A percentile compares a stretch with the other conserved stretches of the same genome.
phyloP scores from a whole-genome alignment of 1,140 invertebrate genomes.

The Thaumatotibia leucotreta region DNA sequence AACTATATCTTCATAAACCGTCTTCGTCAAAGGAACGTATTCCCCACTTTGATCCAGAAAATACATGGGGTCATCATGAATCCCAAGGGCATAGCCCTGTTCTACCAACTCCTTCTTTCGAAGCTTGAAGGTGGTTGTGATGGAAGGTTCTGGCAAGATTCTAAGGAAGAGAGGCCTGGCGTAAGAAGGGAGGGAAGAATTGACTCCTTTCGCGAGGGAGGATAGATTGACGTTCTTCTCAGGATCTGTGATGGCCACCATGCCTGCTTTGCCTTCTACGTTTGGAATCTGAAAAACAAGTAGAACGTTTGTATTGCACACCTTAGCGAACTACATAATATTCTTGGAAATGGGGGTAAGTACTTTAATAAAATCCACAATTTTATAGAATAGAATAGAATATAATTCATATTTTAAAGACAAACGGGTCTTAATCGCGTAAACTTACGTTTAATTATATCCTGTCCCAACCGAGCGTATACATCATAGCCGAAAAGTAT shows the following conservation, averaged over 20 bases:
- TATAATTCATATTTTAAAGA: no score
- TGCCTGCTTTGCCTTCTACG: slow-evolving; percentile 95
- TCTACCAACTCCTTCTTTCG: slow-evolving; percentile 89
- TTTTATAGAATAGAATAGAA: no score
- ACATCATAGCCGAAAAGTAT: no score
- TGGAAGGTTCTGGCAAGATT: slow-evolving; percentile 85
- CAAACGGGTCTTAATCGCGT: no score
- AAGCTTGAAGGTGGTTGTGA: slow-evolving; percentile 95
- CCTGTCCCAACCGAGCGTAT: no score
- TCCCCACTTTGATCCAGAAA: slow-evolving; percentile 81
- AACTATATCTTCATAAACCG: slow-evolving; percentile 82
- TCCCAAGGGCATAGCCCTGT: slow-evolving; percentile 84
- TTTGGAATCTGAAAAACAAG: slow-evolving; percentile 82
- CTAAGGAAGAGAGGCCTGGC: slow-evolving; percentile 93
- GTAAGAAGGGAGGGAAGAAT: slow-evolving; percentile 87
- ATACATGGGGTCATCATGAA: slow-evolving; percentile 84
- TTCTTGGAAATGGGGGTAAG: no score
- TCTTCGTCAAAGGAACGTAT: slow-evolving; percentile 80
- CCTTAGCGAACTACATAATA: slow-evolving; percentile 12
- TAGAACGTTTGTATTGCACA: no score
- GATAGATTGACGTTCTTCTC: slow-evolving; percentile 81
- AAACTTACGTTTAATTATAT: no score
- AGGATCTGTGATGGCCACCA: slow-evolving; percentile 94
- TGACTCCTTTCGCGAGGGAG: slow-evolving; percentile 80
- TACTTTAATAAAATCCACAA: no score